Percentiles rank a stretch among this genome's conserved stretches.
Evolutionary conservation across 2,888 invertebrate genomes (phyloP).

Genomic region (Lamproptera curius): DNA sequence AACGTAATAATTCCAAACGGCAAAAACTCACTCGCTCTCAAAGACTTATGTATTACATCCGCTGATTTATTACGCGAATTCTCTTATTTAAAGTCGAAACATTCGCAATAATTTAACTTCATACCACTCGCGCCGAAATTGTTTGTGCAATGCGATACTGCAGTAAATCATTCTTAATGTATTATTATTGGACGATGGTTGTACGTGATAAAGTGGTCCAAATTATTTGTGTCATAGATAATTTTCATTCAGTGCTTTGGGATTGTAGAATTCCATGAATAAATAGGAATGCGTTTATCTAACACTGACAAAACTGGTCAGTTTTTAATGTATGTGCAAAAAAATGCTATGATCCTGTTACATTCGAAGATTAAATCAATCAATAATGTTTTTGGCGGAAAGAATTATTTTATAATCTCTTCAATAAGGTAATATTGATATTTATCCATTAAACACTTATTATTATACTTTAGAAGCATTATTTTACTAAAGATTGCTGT

Average conservation of each 20-base stretch:
- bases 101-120: slow-evolving; percentile 12
- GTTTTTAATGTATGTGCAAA: no score
- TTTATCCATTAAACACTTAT: no score
- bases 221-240: background rate
- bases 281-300: background rate
- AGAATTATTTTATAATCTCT: no score
- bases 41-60: background rate
- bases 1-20: background rate
- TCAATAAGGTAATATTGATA: no score
- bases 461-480: no score
- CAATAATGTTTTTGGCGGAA: no score
- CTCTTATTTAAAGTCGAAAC: slow-evolving; percentile 18
- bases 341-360: no score
- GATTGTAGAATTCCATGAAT: background rate
- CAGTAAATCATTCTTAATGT: slow-evolving; percentile 14
- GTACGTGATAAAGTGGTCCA: background rate
- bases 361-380: no score
- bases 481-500: no score
- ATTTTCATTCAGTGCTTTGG: background rate
- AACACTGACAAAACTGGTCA: no score
- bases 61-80: slow-evolving; percentile 32
- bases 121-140: slow-evolving; percentile 13
- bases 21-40: background rate
- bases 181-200: slow-evolving; percentile 5
- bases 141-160: slow-evolving; percentile 14